These are phyloP conservation scores for Crioceris asparagi DNA, from an alignment of 2,888 invertebrate species.

Conservation along the genomic window DNA sequence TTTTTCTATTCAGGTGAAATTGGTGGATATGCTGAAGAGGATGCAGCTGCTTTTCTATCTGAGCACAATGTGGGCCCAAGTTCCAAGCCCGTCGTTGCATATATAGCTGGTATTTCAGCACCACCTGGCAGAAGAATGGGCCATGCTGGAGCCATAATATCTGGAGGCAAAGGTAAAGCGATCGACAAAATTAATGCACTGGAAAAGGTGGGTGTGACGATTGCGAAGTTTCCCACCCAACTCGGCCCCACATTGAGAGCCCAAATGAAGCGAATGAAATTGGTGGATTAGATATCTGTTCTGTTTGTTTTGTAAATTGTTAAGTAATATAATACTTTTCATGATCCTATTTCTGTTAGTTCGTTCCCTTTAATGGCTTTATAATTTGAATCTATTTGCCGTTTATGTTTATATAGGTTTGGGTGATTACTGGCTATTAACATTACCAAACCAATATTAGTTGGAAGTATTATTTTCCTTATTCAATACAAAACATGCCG, in stretches of 20 bases:
- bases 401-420: too few species aligned
- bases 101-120: constrained; percentile 94
- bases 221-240: constrained; percentile 18
- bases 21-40: constrained; percentile 93
- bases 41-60: constrained; percentile 79
- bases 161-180: constrained; percentile 67
- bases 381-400: too few species aligned
- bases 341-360: too few species aligned
- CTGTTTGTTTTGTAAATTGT: not conserved
- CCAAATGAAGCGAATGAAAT: constrained; percentile 10
- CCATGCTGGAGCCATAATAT: constrained; percentile 97
- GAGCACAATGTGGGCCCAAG: constrained; percentile 66
- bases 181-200: constrained; percentile 22
- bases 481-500: too few species aligned
- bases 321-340: not conserved
- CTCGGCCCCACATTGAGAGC: constrained; percentile 19
- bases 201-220: constrained; percentile 19
- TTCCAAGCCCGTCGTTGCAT: constrained; percentile 92
- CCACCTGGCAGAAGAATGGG: constrained; percentile 98
- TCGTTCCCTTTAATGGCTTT: too few species aligned
- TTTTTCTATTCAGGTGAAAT: constrained; percentile 53
- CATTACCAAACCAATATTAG: too few species aligned
- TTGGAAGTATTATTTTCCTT: too few species aligned
- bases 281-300: not conserved
- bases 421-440: too few species aligned